Percentiles rank a stretch among this genome's conserved stretches.
Evolutionary conservation across 2,888 invertebrate species (phyloP).

Genomic region (Andrena praecox): DNA sequence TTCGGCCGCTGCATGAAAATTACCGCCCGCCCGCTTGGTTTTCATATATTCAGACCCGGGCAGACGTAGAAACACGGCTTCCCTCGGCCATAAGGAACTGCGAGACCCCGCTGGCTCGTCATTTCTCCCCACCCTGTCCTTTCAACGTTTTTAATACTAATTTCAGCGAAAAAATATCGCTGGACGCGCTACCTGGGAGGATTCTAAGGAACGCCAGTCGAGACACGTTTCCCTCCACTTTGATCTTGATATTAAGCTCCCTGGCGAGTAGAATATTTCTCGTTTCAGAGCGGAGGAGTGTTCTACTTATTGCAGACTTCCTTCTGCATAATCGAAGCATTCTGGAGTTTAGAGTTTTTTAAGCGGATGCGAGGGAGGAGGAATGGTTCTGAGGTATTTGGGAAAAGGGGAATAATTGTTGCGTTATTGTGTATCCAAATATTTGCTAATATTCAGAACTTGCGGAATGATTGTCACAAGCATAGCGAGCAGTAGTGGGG

Average conservation of each 20-base stretch:
- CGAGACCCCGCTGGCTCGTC: not conserved
- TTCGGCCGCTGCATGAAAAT: slow-evolving; percentile 31
- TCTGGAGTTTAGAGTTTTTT: too few species aligned
- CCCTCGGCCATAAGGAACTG: slow-evolving; percentile 25
- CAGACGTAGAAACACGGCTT: slow-evolving; percentile 12
- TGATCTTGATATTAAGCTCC: slow-evolving; percentile 1
- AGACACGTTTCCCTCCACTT: not conserved
- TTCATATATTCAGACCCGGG: slow-evolving; percentile 34
- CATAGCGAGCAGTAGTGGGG: too few species aligned
- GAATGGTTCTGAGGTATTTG: too few species aligned
- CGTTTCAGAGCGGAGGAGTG: too few species aligned
- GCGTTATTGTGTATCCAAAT: too few species aligned
- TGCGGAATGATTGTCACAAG: too few species aligned
- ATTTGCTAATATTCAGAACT: too few species aligned
- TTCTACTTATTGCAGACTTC: too few species aligned
- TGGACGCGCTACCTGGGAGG: not conserved
- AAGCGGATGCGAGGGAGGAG: too few species aligned
- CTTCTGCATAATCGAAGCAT: too few species aligned
- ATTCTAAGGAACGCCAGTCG: not conserved
- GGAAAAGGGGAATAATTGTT: too few species aligned
- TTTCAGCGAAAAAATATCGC: slow-evolving; percentile 12
- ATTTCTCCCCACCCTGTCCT: not conserved
- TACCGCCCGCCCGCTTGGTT: slow-evolving; percentile 31
- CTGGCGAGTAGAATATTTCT: too few species aligned
- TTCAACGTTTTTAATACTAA: slow-evolving; percentile 26